A percentile compares a stretch with the other conserved stretches of the same genome.
Conservation (phyloP, 2,113 vertebrate species). For the Formicarius rufipectus region DNA sequence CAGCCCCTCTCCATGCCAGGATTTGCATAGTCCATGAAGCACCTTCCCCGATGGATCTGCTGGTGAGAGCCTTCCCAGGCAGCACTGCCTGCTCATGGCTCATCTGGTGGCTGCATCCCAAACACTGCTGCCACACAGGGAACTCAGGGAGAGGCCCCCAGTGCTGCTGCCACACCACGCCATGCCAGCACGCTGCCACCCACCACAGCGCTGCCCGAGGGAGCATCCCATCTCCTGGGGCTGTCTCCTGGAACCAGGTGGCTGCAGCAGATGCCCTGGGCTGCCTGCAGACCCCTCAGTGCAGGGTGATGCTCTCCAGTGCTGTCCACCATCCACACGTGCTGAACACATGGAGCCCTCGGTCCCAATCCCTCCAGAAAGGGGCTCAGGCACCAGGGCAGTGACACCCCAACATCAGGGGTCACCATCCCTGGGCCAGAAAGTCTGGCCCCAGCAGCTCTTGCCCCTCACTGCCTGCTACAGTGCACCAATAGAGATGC, state of each 20-base stretch:
- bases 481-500: background rate
- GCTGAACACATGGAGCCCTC: background rate
- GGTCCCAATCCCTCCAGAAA: background rate
- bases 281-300: background rate
- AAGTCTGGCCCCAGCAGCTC: background rate
- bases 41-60: background rate
- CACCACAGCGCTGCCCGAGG: rapidly evolving
- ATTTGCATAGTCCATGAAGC: background rate
- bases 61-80: background rate
- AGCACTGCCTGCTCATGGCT: background rate
- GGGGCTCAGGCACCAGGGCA: background rate
- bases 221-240: background rate
- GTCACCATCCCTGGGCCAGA: background rate
- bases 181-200: background rate
- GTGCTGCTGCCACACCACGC: rapidly evolving
- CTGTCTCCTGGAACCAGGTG: background rate
- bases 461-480: rapidly evolving
- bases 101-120: background rate
- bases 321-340: background rate
- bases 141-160: background rate
- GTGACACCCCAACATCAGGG: rapidly evolving
- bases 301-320: background rate
- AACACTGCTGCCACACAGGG: rapidly evolving
- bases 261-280: background rate
- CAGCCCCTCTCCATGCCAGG: background rate